Evolutionary conservation across 2,888 invertebrate species (phyloP).

Genomic region (Ectemnius cavifrons): DNA sequence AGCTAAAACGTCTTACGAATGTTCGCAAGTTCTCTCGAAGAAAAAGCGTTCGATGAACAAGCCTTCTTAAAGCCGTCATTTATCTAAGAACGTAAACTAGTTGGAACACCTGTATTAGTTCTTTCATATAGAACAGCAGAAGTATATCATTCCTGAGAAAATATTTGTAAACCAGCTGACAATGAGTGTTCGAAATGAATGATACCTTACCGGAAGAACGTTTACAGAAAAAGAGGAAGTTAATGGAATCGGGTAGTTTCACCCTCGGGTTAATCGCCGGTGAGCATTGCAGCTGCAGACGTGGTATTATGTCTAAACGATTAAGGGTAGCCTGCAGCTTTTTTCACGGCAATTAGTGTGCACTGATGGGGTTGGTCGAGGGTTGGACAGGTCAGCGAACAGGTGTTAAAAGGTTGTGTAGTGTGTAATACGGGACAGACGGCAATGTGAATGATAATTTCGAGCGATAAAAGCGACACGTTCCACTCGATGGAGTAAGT

Average conservation of each 20-base stretch:
- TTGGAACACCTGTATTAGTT: too few species aligned
- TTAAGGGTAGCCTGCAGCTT: conserved; percentile 39
- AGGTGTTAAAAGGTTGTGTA: conserved; percentile 48
- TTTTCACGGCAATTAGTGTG: conserved; percentile 49
- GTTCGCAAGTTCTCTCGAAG: neutral
- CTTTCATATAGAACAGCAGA: too few species aligned
- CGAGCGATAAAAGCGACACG: conserved; percentile 31
- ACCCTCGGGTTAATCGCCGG: conserved; percentile 49
- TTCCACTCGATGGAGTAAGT: conserved; percentile 1
- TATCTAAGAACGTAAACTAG: too few species aligned
- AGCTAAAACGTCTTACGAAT: conserved; percentile 25
- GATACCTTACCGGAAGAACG: conserved; percentile 66
- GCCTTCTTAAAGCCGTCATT: too few species aligned
- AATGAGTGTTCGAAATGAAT: conserved; percentile 22
- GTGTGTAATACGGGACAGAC: conserved; percentile 21
- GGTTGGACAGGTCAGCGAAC: conserved; percentile 42
- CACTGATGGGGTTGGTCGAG: conserved; percentile 21
- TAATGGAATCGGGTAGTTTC: conserved; percentile 67
- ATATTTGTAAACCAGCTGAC: conserved; percentile 46
- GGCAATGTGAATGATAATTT: conserved; percentile 17
- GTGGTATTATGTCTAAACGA: conserved; percentile 47
- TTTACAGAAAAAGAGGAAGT: conserved; percentile 70
- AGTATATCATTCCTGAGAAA: conserved; percentile 21
- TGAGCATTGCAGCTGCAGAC: conserved; percentile 56
- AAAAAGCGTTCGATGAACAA: neutral